These are phyloP conservation scores for Pemphredon lugubris DNA, from an alignment of 2,888 invertebrate species.

Conservation along the genomic window DNA sequence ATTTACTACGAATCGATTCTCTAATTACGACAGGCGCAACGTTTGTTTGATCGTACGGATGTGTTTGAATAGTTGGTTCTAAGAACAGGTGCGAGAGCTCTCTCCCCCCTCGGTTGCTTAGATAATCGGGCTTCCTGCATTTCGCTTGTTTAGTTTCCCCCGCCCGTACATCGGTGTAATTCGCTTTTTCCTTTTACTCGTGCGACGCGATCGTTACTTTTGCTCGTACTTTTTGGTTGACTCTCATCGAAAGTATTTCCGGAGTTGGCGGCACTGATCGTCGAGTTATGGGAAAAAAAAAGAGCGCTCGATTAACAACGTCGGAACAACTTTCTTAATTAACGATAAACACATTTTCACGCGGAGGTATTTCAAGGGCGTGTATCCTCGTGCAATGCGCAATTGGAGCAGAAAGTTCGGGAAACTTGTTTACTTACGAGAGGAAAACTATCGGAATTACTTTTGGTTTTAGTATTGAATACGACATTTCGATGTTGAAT, in stretches of 20 bases:
- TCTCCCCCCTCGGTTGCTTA: background rate
- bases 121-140: conserved; percentile 30
- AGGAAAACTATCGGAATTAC: too few relatives aligned
- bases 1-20: background rate
- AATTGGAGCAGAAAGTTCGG: too few relatives aligned
- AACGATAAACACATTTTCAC: background rate
- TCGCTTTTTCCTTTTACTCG: conserved; percentile 5
- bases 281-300: conserved; percentile 8
- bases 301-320: background rate
- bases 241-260: conserved; percentile 33
- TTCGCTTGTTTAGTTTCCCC: conserved; percentile 9
- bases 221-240: conserved; percentile 20
- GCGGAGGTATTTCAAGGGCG: background rate
- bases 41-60: too few relatives aligned
- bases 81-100: conserved; percentile 10
- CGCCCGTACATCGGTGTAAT: background rate
- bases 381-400: background rate
- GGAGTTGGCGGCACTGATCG: conserved; percentile 24
- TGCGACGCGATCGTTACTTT: conserved; percentile 5
- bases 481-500: too few relatives aligned
- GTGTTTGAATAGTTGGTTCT: conserved; percentile 4
- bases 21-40: too few relatives aligned
- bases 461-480: too few relatives aligned
- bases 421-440: too few relatives aligned
- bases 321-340: background rate